Evolutionary conservation across 2,113 vertebrate species (phyloP), one percentile per base, ranked within the genome.

Genomic region (Asarcornis scutulata): DNA sequence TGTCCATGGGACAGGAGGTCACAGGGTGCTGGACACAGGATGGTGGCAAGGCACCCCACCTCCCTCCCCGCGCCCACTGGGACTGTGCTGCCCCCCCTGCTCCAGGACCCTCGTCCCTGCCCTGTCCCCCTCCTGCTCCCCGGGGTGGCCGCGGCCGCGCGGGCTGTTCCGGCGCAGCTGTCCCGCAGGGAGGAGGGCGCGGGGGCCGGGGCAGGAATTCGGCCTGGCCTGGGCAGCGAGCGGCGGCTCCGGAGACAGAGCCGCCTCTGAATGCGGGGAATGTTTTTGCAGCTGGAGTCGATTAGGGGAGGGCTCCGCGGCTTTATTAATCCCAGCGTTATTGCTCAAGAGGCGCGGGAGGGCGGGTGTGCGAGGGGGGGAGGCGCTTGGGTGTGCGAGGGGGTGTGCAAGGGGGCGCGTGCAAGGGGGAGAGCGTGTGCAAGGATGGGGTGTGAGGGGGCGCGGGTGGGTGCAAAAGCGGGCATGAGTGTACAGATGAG

Each of bases 221-320:
- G 96, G 93, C 96, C 93, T 92, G 93, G 88, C 76, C 96, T 6
- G 93, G 91, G 94, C 96, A 89, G 96, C 94, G 86, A 95, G 96
- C 94, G 97, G 92, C 59, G 82, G 95, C 96, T 89, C 59, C 34
- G 72, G 85, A 76, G 71, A 81, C 86, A 40, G 86, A 20, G 81
- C 48, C 50, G 85, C 69, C 89, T 93, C 96, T 97, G 97, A 96
- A 96, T 97, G 95, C 97, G 93, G 97, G 97, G 97, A 97, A 97
- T 97, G 97, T 97, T 97, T 97, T 94, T 97, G 96, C 97, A 98
- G 97, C 97, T 98, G 97, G 96, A 97, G 96, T 87, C 97, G 92
- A 97, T 98, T 96, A 97, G 97, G 90, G 96, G 93, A 93, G 89
- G 91, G 91, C 93, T 94, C 89, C 60, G 21, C 87, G 94, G 83